These are phyloP conservation scores for Gasterosteus nipponicus DNA, from an alignment of 2,113 vertebrate genomes.

Conservation along the genomic window DNA sequence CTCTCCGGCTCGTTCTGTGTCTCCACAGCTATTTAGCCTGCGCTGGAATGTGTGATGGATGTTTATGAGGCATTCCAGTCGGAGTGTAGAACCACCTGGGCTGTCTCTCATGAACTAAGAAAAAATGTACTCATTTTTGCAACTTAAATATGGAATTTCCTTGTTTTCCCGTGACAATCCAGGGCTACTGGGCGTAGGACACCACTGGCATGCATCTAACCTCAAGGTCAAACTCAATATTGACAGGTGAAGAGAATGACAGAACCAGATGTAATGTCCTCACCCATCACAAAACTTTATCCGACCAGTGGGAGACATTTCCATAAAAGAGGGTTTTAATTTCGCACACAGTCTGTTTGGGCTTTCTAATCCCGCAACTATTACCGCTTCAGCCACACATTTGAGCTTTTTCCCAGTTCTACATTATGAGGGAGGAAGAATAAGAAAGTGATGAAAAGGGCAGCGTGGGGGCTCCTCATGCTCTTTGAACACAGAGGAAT, in stretches of 20 bases:
- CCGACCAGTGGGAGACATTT: constrained; percentile 15
- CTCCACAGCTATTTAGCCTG: not conserved
- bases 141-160: not conserved
- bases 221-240: not conserved
- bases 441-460: constrained; percentile 53
- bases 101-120: not conserved
- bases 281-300: constrained; percentile 1
- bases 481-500: constrained; percentile 41
- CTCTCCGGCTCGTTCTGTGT: not conserved
- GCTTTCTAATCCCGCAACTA: constrained; percentile 20
- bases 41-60: not conserved
- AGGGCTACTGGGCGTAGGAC: not conserved
- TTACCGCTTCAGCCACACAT: constrained; percentile 33
- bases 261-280: not conserved
- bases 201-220: not conserved
- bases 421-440: constrained; percentile 30
- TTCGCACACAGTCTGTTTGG: constrained; percentile 13
- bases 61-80: not conserved
- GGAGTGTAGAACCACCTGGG: not conserved
- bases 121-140: not conserved
- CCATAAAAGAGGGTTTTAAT: constrained; percentile 30
- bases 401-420: constrained; percentile 28
- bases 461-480: constrained; percentile 41
- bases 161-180: not conserved
- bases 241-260: not conserved